Evolutionary conservation across 2,797 vertebrate species (phyloP), one percentile per base, ranked within the genome.

Genomic region (Muscicapa comitata): DNA sequence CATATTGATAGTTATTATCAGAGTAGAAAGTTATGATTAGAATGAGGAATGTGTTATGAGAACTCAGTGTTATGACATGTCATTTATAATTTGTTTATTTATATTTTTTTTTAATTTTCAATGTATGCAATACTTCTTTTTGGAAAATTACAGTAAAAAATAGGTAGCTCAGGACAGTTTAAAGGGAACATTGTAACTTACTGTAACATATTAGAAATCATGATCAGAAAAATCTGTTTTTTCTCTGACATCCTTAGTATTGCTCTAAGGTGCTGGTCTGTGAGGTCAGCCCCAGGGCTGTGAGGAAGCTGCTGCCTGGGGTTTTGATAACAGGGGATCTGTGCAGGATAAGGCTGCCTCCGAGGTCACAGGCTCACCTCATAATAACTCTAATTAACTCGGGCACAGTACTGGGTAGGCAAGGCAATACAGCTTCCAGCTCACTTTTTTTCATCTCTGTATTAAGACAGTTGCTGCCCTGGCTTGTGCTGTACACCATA

Each of bases 261-360:
- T 20, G 51, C 31, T 6, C 12, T 25, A 10, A 37, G 54, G 8
- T 45, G 29, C 54, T 45, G 33, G 9, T 61, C 16, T 2, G 1
- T 8, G 3, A 0, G 8, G 25, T 29, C 18, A 31, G 9, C 10
- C 1, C 1, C 5, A 5, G 23, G 14, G 79, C 38, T 2, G 0
- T 3, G 66, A 65, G 50, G 15, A 26, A 54, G 47, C 7, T 13
- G 0, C 17, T 45, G 31, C 19, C 42, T 58, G 37, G 17, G 11
- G 20, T 48, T 38, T n/a, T 10, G 58, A 26, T 37, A 48, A 28
- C 77, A 47, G 43, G 6, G 47, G 31, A 24, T 65, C n/a, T 35
- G 13, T 21, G 33, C 11, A 40, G 40, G 48, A 5, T 0, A 0
- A 43, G 16, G 25, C 63, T 89, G 10, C 25, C 21, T 57, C 61